These are phyloP conservation scores for Tetanocera ferruginea DNA, from an alignment of 2,888 invertebrate genomes.

Conservation along the genomic window DNA sequence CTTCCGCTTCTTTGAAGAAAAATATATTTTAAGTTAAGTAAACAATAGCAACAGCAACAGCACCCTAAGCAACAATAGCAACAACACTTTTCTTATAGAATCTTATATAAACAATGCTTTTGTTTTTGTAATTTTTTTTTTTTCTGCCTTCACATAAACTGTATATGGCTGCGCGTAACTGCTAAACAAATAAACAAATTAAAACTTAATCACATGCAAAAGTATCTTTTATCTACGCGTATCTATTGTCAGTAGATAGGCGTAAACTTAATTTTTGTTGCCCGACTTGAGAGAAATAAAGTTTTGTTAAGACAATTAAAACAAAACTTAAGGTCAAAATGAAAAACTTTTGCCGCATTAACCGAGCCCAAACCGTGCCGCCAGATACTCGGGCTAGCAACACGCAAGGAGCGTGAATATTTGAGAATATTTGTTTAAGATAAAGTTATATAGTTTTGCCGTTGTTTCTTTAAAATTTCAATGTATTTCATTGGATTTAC, in stretches of 20 bases:
- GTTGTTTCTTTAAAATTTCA: too few species aligned
- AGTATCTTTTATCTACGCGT: not conserved
- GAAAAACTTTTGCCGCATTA: too few species aligned
- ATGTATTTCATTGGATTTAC: too few species aligned
- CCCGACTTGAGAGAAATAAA: not conserved
- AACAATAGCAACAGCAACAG: not conserved
- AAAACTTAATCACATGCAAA: constrained; percentile 9
- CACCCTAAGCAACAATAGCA: not conserved
- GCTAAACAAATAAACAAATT: constrained; percentile 27
- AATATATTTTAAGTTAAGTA: too few species aligned
- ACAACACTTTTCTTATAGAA: not conserved
- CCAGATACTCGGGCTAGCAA: not conserved
- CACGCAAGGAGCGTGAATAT: not conserved
- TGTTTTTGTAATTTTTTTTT: not conserved
- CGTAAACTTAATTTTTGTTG: not conserved
- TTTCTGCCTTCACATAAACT: not conserved
- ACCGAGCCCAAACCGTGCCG: too few species aligned
- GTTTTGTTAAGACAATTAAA: not conserved
- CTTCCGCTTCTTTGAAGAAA: not conserved
- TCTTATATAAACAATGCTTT: not conserved
- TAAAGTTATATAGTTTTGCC: too few species aligned
- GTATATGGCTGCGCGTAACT: constrained; percentile 9
- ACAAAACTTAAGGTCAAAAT: not conserved
- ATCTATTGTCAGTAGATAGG: not conserved
- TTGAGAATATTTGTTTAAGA: too few species aligned